phyloP scores from a whole-genome alignment of 2,797 vertebrate species.

The Amblyopsis hoosieri region DNA sequence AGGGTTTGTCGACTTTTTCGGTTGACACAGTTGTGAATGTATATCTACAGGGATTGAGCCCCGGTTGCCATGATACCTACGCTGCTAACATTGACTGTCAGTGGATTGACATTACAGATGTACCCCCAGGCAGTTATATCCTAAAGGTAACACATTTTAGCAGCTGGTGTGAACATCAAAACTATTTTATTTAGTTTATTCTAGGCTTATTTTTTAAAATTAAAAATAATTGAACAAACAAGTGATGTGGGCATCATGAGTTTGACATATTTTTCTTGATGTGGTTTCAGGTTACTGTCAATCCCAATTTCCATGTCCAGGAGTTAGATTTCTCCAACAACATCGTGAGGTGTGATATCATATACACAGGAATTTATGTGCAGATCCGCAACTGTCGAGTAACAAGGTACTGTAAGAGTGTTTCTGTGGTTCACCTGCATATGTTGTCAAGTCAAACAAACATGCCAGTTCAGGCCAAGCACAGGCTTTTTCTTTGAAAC shows the following conservation, averaged over 20 bases:
- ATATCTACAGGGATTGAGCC: slow-evolving; percentile 80
- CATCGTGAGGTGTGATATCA: slow-evolving; percentile 80
- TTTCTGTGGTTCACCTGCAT: slow-evolving; percentile 11
- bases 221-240: too few species aligned
- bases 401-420: slow-evolving; percentile 63
- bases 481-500: neutral
- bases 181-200: too few species aligned
- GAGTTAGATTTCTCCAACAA: slow-evolving; percentile 86
- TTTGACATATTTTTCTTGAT: slow-evolving; percentile 2
- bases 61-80: slow-evolving; percentile 86
- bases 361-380: slow-evolving; percentile 79
- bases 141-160: slow-evolving; percentile 72
- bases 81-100: slow-evolving; percentile 89
- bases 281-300: slow-evolving; percentile 78
- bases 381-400: slow-evolving; percentile 81
- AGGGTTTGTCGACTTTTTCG: neutral
- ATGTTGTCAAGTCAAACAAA: neutral
- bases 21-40: slow-evolving; percentile 10
- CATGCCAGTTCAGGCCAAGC: neutral
- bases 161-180: too few species aligned
- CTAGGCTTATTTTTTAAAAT: too few species aligned
- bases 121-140: slow-evolving; percentile 82
- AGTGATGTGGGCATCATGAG: neutral
- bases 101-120: slow-evolving; percentile 89
- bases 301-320: slow-evolving; percentile 78